A percentile compares a stretch with the other conserved stretches of the same genome.
phyloP scores from a whole-genome alignment of 2,888 invertebrate species.

The Lasius platythorax region DNA sequence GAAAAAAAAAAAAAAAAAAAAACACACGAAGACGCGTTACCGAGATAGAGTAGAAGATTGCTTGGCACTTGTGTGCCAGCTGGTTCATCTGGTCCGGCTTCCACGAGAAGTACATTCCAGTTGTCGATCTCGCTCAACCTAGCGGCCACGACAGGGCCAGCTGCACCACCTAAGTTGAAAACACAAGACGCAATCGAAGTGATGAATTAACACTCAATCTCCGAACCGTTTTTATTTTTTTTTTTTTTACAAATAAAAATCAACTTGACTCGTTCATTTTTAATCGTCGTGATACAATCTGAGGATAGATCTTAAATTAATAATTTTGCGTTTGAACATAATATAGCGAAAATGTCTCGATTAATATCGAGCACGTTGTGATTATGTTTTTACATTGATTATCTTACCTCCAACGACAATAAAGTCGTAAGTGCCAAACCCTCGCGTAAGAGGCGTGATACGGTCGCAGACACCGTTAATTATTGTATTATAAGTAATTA shows the following conservation, averaged over 20 bases:
- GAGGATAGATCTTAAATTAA: not conserved
- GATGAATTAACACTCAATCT: not conserved
- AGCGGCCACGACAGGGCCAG: conserved; percentile 89
- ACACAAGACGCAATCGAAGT: not conserved
- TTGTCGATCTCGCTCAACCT: conserved; percentile 88
- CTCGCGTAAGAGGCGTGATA: conserved; percentile 83
- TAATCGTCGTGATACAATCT: not conserved
- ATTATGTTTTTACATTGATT: conserved; percentile 23
- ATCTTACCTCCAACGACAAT: conserved; percentile 88
- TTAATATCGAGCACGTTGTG: not conserved
- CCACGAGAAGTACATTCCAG: conserved; percentile 90
- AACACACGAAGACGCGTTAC: conserved; percentile 65
- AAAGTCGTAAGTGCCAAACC: conserved; percentile 88
- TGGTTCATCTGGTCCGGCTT: conserved; percentile 91
- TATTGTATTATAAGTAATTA: conserved; percentile 63
- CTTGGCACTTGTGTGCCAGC: conserved; percentile 86
- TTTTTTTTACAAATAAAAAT: not conserved
- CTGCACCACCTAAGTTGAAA: conserved; percentile 87
- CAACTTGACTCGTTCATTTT: not conserved
- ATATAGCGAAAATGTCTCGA: not conserved
- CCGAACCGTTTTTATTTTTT: not conserved
- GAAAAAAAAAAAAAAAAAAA: not conserved
- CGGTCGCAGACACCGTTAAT: conserved; percentile 87
- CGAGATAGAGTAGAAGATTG: conserved; percentile 74
- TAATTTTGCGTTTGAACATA: not conserved